A percentile compares a stretch with the other conserved stretches of the same genome.
Evolutionary conservation across 2,888 invertebrate genomes (phyloP).

Genomic region (Geotrupes spiniger): DNA sequence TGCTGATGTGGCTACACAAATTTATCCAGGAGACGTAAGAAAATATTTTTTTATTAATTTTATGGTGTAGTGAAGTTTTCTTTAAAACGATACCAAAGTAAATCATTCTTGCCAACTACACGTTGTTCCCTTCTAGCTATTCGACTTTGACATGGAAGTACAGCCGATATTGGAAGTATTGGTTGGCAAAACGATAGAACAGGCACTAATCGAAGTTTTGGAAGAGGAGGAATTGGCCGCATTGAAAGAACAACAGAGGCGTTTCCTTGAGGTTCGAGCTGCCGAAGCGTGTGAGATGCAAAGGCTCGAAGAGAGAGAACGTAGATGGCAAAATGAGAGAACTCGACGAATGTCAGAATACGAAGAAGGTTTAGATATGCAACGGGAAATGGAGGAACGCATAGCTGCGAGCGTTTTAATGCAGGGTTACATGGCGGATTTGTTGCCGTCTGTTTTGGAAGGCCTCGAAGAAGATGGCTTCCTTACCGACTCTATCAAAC

Average conservation of each 20-base stretch:
- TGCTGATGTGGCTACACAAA: slow-evolving; percentile 75
- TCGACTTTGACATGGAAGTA: slow-evolving; percentile 90
- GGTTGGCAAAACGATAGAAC: slow-evolving; percentile 86
- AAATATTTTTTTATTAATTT: background rate
- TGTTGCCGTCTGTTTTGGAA: slow-evolving; percentile 80
- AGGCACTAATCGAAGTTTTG: slow-evolving; percentile 83
- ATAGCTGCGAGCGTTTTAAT: slow-evolving; percentile 80
- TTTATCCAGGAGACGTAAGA: slow-evolving; percentile 82
- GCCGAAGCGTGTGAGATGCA: slow-evolving; percentile 80
- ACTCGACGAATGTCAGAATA: slow-evolving; percentile 72
- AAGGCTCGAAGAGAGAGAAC: slow-evolving; percentile 77
- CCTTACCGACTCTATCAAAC: slow-evolving; percentile 60
- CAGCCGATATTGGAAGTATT: slow-evolving; percentile 85
- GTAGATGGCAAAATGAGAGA: slow-evolving; percentile 67
- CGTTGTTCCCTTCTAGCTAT: slow-evolving; percentile 64
- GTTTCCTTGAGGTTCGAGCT: slow-evolving; percentile 69
- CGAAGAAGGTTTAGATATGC: slow-evolving; percentile 59
- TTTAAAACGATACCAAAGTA: background rate
- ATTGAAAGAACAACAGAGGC: slow-evolving; percentile 73
- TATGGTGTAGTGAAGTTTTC: background rate
- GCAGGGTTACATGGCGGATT: slow-evolving; percentile 82
- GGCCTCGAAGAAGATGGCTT: slow-evolving; percentile 75
- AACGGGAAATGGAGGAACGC: slow-evolving; percentile 70
- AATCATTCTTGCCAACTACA: no score
- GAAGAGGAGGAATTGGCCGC: slow-evolving; percentile 90